phyloP scores from a whole-genome alignment of 2,113 vertebrate genomes.

The Aptenodytes patagonicus region DNA sequence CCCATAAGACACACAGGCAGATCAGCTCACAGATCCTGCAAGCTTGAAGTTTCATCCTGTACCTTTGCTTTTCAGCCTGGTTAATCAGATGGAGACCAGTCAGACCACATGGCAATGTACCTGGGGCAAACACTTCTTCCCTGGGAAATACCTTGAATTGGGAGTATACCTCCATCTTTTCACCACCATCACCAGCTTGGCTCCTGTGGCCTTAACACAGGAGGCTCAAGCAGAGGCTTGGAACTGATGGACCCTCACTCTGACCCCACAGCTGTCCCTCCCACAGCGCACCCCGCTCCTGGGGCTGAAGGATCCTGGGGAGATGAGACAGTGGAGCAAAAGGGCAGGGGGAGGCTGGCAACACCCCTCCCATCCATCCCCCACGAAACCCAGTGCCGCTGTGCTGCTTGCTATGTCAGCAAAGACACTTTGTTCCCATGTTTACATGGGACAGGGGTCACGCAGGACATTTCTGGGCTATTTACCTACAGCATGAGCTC shows the following conservation, averaged over 20 bases:
- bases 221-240: not conserved
- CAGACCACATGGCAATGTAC: not conserved
- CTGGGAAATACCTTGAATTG: not conserved
- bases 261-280: not conserved
- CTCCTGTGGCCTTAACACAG: not conserved
- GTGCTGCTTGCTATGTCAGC: not conserved
- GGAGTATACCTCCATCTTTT: not conserved
- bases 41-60: not conserved
- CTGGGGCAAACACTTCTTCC: not conserved
- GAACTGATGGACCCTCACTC: not conserved
- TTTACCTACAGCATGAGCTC: not conserved
- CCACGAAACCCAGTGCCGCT: not conserved
- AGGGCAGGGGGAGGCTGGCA: not conserved
- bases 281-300: fast-evolving
- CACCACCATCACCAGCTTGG: not conserved
- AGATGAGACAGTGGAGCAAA: not conserved
- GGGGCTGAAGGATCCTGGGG: not conserved
- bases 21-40: not conserved
- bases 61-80: not conserved
- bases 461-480: not conserved
- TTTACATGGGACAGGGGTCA: not conserved
- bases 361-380: not conserved
- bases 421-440: not conserved
- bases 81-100: not conserved
- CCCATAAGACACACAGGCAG: not conserved